phyloP scores from a whole-genome alignment of 2,797 vertebrate genomes.

The Anableps anableps region DNA sequence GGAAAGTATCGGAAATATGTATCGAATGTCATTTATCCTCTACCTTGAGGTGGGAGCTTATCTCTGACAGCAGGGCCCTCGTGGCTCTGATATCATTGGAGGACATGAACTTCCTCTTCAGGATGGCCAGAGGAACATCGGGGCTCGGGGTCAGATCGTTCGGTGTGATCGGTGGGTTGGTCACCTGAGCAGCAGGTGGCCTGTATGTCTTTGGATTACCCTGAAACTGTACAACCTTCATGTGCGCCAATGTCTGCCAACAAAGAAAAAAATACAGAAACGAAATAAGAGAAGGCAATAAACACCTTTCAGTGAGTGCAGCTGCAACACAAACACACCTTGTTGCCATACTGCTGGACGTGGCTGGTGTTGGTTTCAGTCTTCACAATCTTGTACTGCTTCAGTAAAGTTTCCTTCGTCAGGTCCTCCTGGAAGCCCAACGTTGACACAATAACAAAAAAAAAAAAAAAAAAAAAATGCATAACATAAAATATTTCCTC shows the following conservation, averaged over 20 bases:
- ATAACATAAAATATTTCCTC: not conserved
- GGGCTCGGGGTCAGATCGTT: constrained; percentile 89
- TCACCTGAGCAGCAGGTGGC: constrained; percentile 53
- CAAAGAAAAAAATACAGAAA: not conserved
- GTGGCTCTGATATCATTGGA: constrained; percentile 81
- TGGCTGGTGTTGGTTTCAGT: constrained; percentile 94
- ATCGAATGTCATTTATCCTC: not conserved
- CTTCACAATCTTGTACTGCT: constrained; percentile 93
- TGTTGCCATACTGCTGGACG: constrained; percentile 96
- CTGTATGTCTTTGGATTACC: constrained; percentile 74
- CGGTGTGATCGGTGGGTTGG: constrained; percentile 74
- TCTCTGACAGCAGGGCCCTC: constrained; percentile 79
- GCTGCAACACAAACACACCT: constrained; percentile 80
- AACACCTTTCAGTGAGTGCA: not conserved
- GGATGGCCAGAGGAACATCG: constrained; percentile 91
- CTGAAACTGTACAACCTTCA: constrained; percentile 95
- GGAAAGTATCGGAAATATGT: not conserved
- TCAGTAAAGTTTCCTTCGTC: constrained; percentile 87
- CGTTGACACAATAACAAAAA: not conserved
- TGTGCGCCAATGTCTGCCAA: constrained; percentile 87
- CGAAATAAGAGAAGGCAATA: not conserved
- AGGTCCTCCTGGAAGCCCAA: constrained; percentile 89
- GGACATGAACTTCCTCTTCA: constrained; percentile 91
- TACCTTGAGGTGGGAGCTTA: constrained; percentile 87
- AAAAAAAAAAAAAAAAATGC: not conserved